A percentile compares a stretch with the other conserved stretches of the same genome.
Evolutionary conservation across 2,797 vertebrate genomes (phyloP).

Genomic region (Arctocebus calabarensis): DNA sequence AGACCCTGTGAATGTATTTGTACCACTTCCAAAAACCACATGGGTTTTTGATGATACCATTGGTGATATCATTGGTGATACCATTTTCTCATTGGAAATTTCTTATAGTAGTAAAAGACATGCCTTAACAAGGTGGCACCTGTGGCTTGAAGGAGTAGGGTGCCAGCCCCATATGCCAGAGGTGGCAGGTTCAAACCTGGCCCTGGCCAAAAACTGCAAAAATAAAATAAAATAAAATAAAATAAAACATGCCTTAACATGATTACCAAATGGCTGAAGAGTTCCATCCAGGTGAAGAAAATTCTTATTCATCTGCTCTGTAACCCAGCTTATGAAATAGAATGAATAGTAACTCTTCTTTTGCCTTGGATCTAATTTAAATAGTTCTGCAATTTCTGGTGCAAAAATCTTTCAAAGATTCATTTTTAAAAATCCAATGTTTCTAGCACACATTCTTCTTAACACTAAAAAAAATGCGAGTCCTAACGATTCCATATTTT

Average conservation of each 20-base stretch:
- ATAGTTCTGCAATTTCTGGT: background rate
- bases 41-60: too few relatives aligned
- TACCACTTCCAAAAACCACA: background rate
- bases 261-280: background rate
- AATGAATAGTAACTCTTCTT: background rate
- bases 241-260: background rate
- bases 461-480: background rate
- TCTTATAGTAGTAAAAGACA: background rate
- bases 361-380: background rate
- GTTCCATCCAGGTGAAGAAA: background rate
- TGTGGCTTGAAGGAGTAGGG: too few relatives aligned
- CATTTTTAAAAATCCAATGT: background rate
- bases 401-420: background rate
- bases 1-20: too few relatives aligned
- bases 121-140: too few relatives aligned
- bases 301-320: background rate
- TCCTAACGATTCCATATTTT: background rate
- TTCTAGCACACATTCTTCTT: background rate
- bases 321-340: background rate
- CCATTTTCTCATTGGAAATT: background rate
- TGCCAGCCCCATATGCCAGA: too few relatives aligned
- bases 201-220: too few relatives aligned
- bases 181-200: too few relatives aligned
- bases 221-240: background rate
- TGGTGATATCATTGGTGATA: rapidly evolving